These are phyloP conservation scores for Neofelis nebulosa DNA, from an alignment of 2,113 vertebrate genomes.

Conservation along the genomic window DNA sequence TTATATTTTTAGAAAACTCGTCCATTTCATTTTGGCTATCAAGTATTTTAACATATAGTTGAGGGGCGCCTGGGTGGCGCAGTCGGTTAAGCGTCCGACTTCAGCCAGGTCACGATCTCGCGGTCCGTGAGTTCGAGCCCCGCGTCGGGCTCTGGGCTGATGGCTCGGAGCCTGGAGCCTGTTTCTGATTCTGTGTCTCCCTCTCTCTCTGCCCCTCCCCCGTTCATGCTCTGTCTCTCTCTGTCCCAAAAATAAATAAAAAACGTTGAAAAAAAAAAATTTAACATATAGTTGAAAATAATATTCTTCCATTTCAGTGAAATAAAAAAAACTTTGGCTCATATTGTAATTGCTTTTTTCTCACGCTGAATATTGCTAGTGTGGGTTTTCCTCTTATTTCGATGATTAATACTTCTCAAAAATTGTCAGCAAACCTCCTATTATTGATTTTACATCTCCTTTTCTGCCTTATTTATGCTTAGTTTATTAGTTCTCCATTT, in stretches of 20 bases:
- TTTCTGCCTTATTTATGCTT: neutral
- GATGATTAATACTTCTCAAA: slow-evolving; percentile 5
- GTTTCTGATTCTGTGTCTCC: no score
- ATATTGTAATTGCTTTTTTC: slow-evolving; percentile 6
- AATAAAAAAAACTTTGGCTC: neutral
- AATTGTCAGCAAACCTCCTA: neutral
- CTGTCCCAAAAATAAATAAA: no score
- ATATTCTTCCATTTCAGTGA: neutral
- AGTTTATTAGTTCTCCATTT: slow-evolving; percentile 25
- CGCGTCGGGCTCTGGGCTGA: no score
- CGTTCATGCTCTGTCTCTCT: no score
- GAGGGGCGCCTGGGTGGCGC: no score
- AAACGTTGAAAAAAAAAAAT: no score
- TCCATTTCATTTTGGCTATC: slow-evolving; percentile 22
- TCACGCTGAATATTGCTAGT: neutral
- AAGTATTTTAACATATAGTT: neutral
- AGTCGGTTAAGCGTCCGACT: no score
- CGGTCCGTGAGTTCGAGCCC: no score
- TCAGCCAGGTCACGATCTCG: no score
- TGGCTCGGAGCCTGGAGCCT: no score
- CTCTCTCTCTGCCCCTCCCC: no score
- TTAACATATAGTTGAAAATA: slow-evolving; percentile 20
- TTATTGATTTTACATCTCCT: neutral
- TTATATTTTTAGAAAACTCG: neutral
- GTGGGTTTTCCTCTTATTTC: neutral